A percentile compares a stretch with the other conserved stretches of the same genome.
phyloP scores from a whole-genome alignment of 1,140 invertebrate genomes.

The Parapsyche elsis region DNA sequence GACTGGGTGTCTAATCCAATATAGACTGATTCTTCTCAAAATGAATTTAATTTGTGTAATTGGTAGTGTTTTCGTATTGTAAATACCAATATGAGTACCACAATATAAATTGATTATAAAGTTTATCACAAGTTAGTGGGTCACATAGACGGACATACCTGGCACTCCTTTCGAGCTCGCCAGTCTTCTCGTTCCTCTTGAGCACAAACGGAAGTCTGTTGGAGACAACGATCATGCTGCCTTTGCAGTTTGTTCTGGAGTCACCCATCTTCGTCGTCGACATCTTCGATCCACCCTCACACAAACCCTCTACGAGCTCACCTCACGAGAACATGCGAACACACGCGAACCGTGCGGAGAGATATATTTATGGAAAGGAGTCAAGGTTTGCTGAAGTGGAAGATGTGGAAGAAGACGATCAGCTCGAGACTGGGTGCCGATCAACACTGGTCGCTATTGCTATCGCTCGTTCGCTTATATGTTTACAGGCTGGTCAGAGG shows the following conservation, averaged over 20 bases:
- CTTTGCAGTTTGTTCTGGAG: conserved; percentile 64
- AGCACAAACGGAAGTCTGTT: conserved; percentile 90
- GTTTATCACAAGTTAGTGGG: neutral
- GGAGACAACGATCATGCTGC: conserved; percentile 88
- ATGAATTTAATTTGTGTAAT: no score
- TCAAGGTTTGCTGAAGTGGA: neutral
- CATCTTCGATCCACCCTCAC: neutral
- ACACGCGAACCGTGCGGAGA: neutral
- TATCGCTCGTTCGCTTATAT: no score
- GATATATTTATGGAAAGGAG: neutral
- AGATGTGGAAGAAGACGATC: neutral
- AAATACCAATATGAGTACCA: no score
- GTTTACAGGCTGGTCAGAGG: no score
- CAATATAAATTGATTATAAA: neutral
- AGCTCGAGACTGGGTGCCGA: neutral
- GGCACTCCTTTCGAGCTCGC: conserved; percentile 79
- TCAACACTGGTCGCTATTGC: no score
- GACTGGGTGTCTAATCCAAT: no score
- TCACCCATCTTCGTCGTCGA: conserved; percentile 45
- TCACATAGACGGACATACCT: conserved; percentile 69
- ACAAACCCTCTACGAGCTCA: conserved; percentile 34
- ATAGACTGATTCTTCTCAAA: no score
- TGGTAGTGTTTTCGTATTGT: no score
- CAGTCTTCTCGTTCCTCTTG: conserved; percentile 76
- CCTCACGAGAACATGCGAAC: neutral